Conservation (phyloP, 2,888 invertebrate genomes). For the Nomada fucata region DNA sequence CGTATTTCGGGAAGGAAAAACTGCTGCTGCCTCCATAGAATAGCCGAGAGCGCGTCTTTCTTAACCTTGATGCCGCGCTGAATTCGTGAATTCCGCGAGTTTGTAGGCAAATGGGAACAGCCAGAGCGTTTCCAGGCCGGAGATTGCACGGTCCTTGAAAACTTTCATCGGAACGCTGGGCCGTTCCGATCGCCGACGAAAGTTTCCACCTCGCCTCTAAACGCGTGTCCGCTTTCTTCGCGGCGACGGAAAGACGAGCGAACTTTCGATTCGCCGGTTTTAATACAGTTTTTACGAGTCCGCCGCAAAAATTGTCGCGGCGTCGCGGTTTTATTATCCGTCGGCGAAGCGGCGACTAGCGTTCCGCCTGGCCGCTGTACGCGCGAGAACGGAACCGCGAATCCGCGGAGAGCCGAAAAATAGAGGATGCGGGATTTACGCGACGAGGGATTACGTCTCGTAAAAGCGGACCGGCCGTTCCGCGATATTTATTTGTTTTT, state of each 20-base stretch:
- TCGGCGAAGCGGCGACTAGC: too few species aligned
- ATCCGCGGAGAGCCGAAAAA: constrained; percentile 23
- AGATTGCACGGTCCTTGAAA: constrained; percentile 32
- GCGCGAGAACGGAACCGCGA: constrained; percentile 32
- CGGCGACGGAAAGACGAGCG: not conserved
- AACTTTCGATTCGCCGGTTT: constrained; percentile 37
- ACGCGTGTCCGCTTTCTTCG: not conserved
- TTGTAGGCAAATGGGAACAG: not conserved
- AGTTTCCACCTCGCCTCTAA: not conserved
- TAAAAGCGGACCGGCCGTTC: constrained; percentile 3
- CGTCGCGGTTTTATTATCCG: constrained; percentile 47
- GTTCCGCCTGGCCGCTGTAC: constrained; percentile 21
- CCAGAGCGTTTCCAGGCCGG: constrained; percentile 18
- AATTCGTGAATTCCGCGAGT: not conserved
- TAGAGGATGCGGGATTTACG: constrained; percentile 3
- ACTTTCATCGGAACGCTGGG: constrained; percentile 17
- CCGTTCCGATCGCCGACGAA: constrained; percentile 12
- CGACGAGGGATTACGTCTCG: constrained; percentile 16
- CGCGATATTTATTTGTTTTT: constrained; percentile 3
- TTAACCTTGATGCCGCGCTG: constrained; percentile 6
- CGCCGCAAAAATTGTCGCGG: constrained; percentile 40
- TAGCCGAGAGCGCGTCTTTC: too few species aligned
- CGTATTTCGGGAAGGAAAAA: too few species aligned
- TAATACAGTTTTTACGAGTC: constrained; percentile 47
- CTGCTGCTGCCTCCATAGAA: too few species aligned